phyloP scores from a whole-genome alignment of 2,113 vertebrate genomes.

The Spheniscus mendiculus region DNA sequence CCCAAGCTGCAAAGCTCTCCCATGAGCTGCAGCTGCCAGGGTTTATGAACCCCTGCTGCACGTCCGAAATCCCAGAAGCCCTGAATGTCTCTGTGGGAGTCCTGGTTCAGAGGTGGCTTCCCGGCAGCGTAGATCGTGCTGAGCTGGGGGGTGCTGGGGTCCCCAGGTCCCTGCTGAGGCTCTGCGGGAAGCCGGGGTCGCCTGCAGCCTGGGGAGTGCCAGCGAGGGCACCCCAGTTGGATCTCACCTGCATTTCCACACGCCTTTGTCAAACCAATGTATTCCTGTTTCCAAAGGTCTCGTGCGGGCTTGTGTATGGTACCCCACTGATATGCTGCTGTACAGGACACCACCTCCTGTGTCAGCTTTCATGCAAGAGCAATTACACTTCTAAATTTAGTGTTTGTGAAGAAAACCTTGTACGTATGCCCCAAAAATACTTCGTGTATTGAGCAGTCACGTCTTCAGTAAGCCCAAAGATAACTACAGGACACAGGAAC shows the following conservation, averaged over 20 bases:
- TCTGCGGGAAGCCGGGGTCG: background rate
- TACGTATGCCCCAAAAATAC: fast-evolving
- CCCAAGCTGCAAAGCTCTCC: background rate
- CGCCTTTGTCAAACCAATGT: fast-evolving
- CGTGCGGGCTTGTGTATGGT: fast-evolving
- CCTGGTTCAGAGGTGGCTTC: fast-evolving
- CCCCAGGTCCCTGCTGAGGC: background rate
- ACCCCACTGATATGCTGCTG: fast-evolving
- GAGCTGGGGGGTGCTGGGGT: background rate
- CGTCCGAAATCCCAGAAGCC: background rate
- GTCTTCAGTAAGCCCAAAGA: background rate
- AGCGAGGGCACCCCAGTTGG: background rate
- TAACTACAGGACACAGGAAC: background rate
- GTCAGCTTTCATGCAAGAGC: background rate
- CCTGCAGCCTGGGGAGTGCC: background rate
- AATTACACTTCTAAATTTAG: background rate
- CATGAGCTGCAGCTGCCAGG: fast-evolving
- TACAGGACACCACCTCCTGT: background rate
- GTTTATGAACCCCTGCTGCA: background rate
- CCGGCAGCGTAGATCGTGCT: fast-evolving
- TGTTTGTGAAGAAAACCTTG: background rate
- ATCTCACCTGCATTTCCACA: background rate
- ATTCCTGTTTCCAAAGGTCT: background rate
- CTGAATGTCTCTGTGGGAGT: no score
- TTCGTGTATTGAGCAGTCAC: background rate